Conservation (phyloP, 2,888 invertebrate species). For the Callosobruchus maculatus region DNA sequence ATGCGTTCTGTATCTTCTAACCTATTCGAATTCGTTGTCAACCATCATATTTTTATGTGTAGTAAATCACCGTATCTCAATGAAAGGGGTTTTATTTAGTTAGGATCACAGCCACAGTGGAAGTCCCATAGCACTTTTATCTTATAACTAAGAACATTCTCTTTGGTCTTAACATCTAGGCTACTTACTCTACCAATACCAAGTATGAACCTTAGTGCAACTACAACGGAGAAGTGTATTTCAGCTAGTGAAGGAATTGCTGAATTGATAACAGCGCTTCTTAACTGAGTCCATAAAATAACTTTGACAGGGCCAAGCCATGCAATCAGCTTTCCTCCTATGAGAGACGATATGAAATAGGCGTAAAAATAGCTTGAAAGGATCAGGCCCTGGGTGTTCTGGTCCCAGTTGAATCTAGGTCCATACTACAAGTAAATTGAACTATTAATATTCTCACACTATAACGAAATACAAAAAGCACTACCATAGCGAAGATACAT, state of each 20-base stretch:
- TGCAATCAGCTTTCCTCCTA: slow-evolving; percentile 32
- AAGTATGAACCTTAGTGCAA: slow-evolving; percentile 54
- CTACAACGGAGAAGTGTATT: slow-evolving; percentile 53
- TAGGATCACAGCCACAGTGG: too few species aligned
- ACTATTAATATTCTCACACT: too few species aligned
- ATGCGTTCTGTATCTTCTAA: too few species aligned
- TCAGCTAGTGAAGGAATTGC: slow-evolving; percentile 39
- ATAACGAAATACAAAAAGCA: too few species aligned
- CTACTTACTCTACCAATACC: slow-evolving; percentile 59
- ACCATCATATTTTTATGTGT: too few species aligned
- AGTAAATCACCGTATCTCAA: too few species aligned
- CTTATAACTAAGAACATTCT: too few species aligned
- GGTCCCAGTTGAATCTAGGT: slow-evolving; percentile 32
- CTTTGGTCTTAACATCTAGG: background rate
- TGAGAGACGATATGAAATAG: slow-evolving; percentile 30
- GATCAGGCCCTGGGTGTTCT: slow-evolving; percentile 30
- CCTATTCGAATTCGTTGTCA: too few species aligned
- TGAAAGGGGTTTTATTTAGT: too few species aligned
- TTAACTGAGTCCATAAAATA: slow-evolving; percentile 28
- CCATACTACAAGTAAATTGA: slow-evolving; percentile 27
- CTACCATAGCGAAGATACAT: too few species aligned
- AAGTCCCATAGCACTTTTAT: too few species aligned
- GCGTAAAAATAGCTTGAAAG: slow-evolving; percentile 34
- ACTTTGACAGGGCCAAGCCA: slow-evolving; percentile 32
- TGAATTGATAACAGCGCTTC: slow-evolving; percentile 24